Percentiles rank a stretch among this genome's conserved stretches.
Conservation (phyloP, 1,140 invertebrate species). For the Aphelenchoides fujianensis region DNA sequence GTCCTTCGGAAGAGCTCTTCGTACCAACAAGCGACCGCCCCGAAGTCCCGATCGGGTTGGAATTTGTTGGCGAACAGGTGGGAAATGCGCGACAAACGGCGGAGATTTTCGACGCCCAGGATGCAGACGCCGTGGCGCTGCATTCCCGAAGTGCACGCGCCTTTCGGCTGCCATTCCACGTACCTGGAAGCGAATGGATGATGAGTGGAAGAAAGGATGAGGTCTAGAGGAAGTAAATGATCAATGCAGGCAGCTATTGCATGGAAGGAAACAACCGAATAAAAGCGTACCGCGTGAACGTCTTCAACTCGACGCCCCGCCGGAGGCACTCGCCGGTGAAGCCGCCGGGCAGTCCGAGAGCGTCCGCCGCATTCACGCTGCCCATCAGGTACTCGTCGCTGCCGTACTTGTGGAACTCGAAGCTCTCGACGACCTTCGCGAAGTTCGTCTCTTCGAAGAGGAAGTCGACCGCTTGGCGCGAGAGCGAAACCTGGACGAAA, state of each 20-base stretch:
- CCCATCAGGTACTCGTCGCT: background rate
- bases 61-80: conserved; percentile 28
- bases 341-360: conserved; percentile 16
- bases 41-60: conserved; percentile 20
- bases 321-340: conserved; percentile 23
- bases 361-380: conserved; percentile 5
- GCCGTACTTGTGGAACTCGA: conserved; percentile 18
- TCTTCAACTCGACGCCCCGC: conserved; percentile 1
- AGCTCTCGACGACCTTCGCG: background rate
- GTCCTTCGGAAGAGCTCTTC: conserved; percentile 28
- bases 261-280: background rate
- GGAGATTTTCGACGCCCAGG: conserved; percentile 22
- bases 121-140: conserved; percentile 26
- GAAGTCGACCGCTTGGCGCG: conserved; percentile 21
- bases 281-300: conserved; percentile 17
- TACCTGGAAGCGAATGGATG: background rate
- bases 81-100: background rate
- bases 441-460: conserved; percentile 25
- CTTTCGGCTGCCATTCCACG: conserved; percentile 1
- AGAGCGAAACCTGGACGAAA: conserved; percentile 19
- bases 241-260: too few species aligned
- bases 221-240: too few species aligned
- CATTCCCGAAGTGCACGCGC: background rate
- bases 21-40: conserved; percentile 13
- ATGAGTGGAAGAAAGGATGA: background rate